Percentiles rank a stretch among this genome's conserved stretches.
These are phyloP conservation scores for Corynorhinus townsendii DNA, from an alignment of 2,113 vertebrate genomes.

Conservation along the genomic window DNA sequence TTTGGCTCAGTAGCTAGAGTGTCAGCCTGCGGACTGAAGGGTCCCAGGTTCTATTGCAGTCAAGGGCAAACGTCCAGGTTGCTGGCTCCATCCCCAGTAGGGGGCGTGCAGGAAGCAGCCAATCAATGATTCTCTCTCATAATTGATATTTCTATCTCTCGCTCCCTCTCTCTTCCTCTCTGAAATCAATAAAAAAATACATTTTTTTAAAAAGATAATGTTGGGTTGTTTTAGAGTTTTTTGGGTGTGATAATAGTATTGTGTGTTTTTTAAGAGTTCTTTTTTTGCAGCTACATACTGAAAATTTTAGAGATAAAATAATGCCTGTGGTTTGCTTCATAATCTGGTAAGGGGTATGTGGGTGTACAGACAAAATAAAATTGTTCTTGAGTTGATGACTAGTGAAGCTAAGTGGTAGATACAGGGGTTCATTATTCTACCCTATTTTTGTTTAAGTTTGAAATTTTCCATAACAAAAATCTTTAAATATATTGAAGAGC, in stretches of 20 bases:
- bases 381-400: neutral
- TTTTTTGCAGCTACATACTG: neutral
- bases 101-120: no score
- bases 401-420: neutral
- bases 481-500: neutral
- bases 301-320: constrained; percentile 30
- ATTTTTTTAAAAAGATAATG: neutral
- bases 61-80: no score
- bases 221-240: neutral
- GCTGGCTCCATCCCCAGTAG: no score
- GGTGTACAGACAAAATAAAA: neutral
- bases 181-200: no score
- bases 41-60: no score
- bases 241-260: neutral
- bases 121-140: no score
- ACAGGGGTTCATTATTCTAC: neutral
- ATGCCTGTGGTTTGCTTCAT: neutral
- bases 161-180: no score
- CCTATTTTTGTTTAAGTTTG: neutral
- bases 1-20: no score
- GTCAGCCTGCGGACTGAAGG: no score
- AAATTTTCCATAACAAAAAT: neutral
- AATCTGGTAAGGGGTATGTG: neutral
- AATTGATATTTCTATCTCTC: no score
- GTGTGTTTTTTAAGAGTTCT: constrained; percentile 8